Base-by-base conservation (phyloP, 2,888 invertebrate genomes). In the Pristionchus fissidentatus region DNA sequence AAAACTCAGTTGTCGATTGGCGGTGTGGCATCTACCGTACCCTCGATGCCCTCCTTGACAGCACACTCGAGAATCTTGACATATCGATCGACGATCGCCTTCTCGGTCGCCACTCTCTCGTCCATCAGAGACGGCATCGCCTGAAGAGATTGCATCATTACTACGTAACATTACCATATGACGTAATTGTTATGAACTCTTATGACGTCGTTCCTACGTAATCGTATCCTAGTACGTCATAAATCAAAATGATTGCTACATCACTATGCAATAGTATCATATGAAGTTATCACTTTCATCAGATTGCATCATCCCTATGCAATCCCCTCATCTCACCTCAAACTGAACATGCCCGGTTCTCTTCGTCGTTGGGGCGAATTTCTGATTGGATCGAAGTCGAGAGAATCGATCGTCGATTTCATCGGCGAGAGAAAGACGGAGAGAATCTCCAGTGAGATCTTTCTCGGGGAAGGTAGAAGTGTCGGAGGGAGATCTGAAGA, bases 371-470 rank as follows among this genome's bases (percentile, higher is more conserved):
- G 75, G 75, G 35, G 75, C 75, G 49, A 49, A 49, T 49, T 77
- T 46, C 49, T 77, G 75, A 77, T 77, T 77, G 19, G 75, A 77
- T 29, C 75, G 75, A 19, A 77, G 75, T 49, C 75, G 75, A 19
- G 75, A 22, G 75, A 77, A 77, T 46, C 75, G 75, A 77, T 77
- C 75, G 49, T 77, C 75, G 26, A 77, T 46, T 26, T 77, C 75
- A 22, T 46, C 26, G 46, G 75, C 49, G 49, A 77, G 41, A 13
- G 70, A 38, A 26, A 70, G 70, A 43, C 70, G 70, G 19, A 70
- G 43, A 2, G 70, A 7, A 7, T 70, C 70, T 22, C 70, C 70
- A 5, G 15, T 19, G n/a, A n/a, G 26, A 43, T 70, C 70, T 10
- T n/a, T 26, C 26, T 70, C 70, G 41, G 70, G n/a, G 8, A 41